Percentiles rank a stretch among this genome's conserved stretches.
These are phyloP conservation scores for Nasonia giraulti DNA, from an alignment of 1,140 invertebrate species.

Conservation along the genomic window DNA sequence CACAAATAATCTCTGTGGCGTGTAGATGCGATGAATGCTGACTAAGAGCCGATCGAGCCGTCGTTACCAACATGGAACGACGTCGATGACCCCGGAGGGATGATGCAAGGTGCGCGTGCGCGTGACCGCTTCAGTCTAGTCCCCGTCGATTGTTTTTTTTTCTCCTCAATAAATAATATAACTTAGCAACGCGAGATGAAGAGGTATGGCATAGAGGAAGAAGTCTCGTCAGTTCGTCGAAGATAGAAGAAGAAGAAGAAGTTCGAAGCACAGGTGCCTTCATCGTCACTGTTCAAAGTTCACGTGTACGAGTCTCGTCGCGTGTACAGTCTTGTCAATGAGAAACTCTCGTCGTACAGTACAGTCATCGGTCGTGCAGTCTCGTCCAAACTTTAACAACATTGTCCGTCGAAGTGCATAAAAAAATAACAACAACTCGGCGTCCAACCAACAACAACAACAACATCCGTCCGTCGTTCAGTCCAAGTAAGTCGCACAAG, in stretches of 20 bases:
- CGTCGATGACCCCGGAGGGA: constrained; percentile 30
- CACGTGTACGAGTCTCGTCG: not conserved
- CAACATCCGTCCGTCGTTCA: not conserved
- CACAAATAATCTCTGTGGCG: constrained; percentile 63
- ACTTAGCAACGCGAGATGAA: not conserved
- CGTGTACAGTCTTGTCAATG: not conserved
- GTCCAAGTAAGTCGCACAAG: not conserved
- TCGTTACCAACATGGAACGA: constrained; percentile 29
- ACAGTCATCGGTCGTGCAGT: not conserved
- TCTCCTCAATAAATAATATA: not conserved
- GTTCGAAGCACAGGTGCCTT: not conserved
- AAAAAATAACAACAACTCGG: not conserved
- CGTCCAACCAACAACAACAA: constrained; percentile 3
- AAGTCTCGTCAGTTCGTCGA: not conserved
- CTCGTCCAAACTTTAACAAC: constrained; percentile 11
- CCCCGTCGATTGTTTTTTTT: constrained; percentile 22
- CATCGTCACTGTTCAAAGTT: constrained; percentile 4
- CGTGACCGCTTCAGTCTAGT: constrained; percentile 49
- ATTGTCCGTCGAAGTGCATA: not conserved
- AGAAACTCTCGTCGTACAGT: not conserved
- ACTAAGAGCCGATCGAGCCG: constrained; percentile 59
- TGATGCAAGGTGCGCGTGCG: constrained; percentile 48
- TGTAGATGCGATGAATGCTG: constrained; percentile 61
- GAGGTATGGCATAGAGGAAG: not conserved
- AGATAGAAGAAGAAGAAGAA: not conserved